These are phyloP conservation scores for Coregonus sp. DNA, from an alignment of 2,797 vertebrate species.

Conservation along the genomic window DNA sequence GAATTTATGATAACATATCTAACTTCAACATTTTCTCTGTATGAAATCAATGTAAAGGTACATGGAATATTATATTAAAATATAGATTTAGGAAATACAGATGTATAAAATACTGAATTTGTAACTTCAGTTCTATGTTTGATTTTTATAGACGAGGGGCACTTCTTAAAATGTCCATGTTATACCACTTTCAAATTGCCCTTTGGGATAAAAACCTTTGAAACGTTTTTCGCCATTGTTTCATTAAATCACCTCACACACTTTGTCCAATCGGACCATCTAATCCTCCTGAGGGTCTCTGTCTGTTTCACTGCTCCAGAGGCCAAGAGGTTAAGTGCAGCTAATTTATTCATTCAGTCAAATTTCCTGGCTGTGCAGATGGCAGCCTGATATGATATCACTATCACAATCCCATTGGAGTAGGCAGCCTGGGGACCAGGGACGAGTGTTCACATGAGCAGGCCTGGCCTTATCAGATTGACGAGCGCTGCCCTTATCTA, in stretches of 20 bases:
- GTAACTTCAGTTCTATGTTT: neutral
- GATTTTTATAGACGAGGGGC: neutral
- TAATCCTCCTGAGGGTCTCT: conserved; percentile 46
- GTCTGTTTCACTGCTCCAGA: conserved; percentile 64
- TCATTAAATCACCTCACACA: conserved; percentile 58
- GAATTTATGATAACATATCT: conserved; percentile 2
- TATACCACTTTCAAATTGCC: conserved; percentile 65
- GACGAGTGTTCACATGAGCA: conserved; percentile 15
- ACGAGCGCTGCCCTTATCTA: conserved; percentile 71
- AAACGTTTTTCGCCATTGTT: conserved; percentile 66
- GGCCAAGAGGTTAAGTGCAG: conserved; percentile 79
- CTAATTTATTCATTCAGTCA: conserved; percentile 87
- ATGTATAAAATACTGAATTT: neutral
- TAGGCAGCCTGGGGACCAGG: conserved; percentile 2
- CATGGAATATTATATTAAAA: neutral
- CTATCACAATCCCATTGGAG: conserved; percentile 57
- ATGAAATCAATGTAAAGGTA: neutral
- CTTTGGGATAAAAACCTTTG: conserved; percentile 65
- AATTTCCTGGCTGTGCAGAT: conserved; percentile 82
- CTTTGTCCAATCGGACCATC: conserved; percentile 26
- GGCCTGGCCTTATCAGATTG: conserved; percentile 70
- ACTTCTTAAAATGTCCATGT: neutral
- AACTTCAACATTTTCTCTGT: neutral
- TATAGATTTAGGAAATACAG: neutral
- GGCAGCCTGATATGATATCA: conserved; percentile 80